Base-by-base conservation (phyloP, 2,888 invertebrate species). In the Conus canariensis region DNA sequence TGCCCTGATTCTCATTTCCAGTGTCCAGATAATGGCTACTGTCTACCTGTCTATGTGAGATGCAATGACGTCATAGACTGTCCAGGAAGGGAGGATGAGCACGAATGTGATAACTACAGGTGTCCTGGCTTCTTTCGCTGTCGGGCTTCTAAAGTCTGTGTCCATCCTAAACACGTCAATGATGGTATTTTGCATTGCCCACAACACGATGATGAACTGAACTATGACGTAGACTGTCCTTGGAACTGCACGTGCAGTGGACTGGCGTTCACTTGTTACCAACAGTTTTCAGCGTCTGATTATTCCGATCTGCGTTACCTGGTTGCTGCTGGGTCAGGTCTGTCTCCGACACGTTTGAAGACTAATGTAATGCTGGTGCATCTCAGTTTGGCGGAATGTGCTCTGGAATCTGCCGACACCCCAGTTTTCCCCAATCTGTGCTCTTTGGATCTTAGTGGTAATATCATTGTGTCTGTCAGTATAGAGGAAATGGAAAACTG, bases 111-210 rank as follows among this genome's bases (percentile, higher is more conserved):
- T 14, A n/a, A 30, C 16, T 80, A 45, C 80, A 80, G 45, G 12
- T 80, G 80, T 56, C 45, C 30, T 5, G 74, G 16, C 8, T 64
- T 87, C 64, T 91, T 87, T 82, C 87, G 83, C 9, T 91, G 90
- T 88, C 67, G 83, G 64, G 74, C 87, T 19, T 74, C 89, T 22
- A 45, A 16, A 0, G 88, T 89, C 16, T 91, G 90, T 70, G 87
- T 91, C 19, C 89, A 89, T 64, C 30, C 77, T 8, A 70, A 85
- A 6, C 89, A 91, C n/a, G 60, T 91, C 9, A 89, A 89, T 74
- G 90, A 91, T 45, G 90, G 90, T 19, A 56, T 87, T 30, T 89
- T 87, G 77, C 90, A 91, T 45, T 91, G 90, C n/a, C 90, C 90
- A 0, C 58, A 89, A 22, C 90, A 85, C 56, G 90, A 91, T 30